Conservation (phyloP, 2,113 vertebrate species). For the Tachycineta bicolor region DNA sequence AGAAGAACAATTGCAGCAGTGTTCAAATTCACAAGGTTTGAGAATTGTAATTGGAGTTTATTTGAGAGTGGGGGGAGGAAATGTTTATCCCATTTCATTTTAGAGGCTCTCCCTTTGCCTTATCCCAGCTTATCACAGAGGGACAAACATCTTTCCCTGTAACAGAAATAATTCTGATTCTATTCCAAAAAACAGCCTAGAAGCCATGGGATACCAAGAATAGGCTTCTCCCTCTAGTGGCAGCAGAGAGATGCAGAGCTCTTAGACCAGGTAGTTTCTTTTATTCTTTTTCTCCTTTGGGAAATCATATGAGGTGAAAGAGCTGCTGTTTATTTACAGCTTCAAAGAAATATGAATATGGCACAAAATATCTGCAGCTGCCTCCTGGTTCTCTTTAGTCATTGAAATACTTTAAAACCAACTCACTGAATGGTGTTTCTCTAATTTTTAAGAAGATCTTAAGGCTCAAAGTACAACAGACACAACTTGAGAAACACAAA, state of each 20-base stretch:
- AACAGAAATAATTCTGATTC: neutral
- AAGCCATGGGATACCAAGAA: neutral
- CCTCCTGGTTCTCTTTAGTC: neutral
- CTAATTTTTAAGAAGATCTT: neutral
- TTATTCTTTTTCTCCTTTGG: neutral
- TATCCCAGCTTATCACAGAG: neutral
- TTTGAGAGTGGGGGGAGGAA: neutral
- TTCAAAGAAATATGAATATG: neutral
- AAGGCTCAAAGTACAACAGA: neutral
- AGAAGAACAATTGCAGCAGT: slow-evolving; percentile 25
- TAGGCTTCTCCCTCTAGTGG: slow-evolving; percentile 51
- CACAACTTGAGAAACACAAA: neutral
- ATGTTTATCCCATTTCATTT: slow-evolving; percentile 1
- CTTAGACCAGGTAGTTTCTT: neutral
- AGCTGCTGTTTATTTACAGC: neutral
- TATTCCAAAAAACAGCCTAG: neutral
- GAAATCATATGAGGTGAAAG: neutral
- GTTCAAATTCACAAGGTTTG: slow-evolving; percentile 12
- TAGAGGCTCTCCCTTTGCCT: neutral
- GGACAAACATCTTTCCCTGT: neutral
- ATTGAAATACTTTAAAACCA: neutral
- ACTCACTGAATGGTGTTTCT: neutral
- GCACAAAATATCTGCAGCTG: neutral
- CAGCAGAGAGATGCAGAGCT: neutral
- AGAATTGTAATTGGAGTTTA: slow-evolving; percentile 9